Evolutionary conservation across 2,113 vertebrate genomes (phyloP), one percentile per base, ranked within the genome.

Genomic region (Leucoraja erinaceus): DNA sequence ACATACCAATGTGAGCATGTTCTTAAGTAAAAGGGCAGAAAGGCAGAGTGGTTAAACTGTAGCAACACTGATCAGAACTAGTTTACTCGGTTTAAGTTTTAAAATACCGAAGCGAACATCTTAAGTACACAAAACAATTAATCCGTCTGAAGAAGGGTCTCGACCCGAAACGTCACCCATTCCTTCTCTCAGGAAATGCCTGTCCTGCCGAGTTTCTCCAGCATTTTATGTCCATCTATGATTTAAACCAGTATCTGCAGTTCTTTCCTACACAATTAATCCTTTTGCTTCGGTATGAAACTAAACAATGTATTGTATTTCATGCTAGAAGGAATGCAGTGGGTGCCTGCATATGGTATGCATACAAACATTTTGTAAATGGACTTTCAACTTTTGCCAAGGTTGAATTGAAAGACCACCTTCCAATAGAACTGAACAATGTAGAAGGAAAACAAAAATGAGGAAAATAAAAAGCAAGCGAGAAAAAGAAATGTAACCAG

Each of bases 351-450:
- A 31, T 38, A 91, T 72, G 33, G 90, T 72, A 72, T 72, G 70
- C 68, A 91, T 10, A 91, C 33, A 91, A 72, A 72, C n/a, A 47
- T 91, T 91, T 12, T 91, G 90, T 72, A 47, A 38, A 28, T 54
- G 3, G 47, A 33, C 33, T 74, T 47, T 72, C 66, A 91, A 91
- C 38, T 88, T 72, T 72, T 38, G 22, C 10, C 18, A 70, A 16
- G 20, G 38, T 54, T 72, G n/a, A 54, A 74, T 38, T 54, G 83
- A 72, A 38, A 47, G 33, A 72, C 4, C 20, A 5, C 22, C 9
- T 25, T 91, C 22, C 38, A 20, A 31, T 9, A 54, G 9, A 72
- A 74, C 25, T 54, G 9, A 54, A 68, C 59, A 88, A 63, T 31
- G 5, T 33, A 33, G 66, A 66, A 90, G 88, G 2, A 47, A 33